These are phyloP conservation scores for Maccullochella peelii DNA, from an alignment of 2,113 vertebrate genomes.

Conservation along the genomic window DNA sequence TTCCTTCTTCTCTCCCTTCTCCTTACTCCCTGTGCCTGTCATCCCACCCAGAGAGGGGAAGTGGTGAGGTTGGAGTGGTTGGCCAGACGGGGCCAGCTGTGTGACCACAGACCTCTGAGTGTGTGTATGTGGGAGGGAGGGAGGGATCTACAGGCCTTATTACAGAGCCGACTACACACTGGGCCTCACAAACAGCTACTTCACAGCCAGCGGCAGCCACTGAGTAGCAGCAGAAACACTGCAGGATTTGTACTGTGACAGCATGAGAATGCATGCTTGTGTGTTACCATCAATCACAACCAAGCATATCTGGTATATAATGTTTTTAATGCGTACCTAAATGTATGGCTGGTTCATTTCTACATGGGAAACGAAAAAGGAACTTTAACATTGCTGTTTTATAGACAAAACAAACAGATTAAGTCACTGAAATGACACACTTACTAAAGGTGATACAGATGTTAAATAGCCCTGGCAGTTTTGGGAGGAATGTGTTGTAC, in stretches of 20 bases:
- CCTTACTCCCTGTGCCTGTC: constrained; percentile 62
- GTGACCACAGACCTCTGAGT: constrained; percentile 81
- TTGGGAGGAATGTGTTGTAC: constrained; percentile 55
- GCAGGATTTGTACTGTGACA: constrained; percentile 59
- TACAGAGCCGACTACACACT: constrained; percentile 78
- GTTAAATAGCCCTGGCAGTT: constrained; percentile 64
- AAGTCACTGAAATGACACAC: constrained; percentile 61
- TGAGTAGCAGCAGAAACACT: constrained; percentile 57
- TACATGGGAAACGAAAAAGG: constrained; percentile 9
- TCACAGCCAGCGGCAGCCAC: constrained; percentile 65
- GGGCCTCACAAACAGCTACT: constrained; percentile 80
- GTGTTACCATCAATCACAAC: constrained; percentile 41
- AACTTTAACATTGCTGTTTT: constrained; percentile 35
- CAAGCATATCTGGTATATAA: constrained; percentile 10
- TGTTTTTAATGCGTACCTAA: constrained; percentile 16
- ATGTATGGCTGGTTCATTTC: constrained; percentile 15
- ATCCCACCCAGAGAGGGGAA: constrained; percentile 85
- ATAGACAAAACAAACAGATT: constrained; percentile 43
- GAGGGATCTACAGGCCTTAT: constrained; percentile 77
- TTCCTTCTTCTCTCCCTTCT: constrained; percentile 47
- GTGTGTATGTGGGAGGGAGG: constrained; percentile 75
- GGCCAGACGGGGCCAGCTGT: constrained; percentile 80
- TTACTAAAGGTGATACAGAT: constrained; percentile 31
- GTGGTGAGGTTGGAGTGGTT: constrained; percentile 82
- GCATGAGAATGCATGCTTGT: constrained; percentile 20